phyloP scores from a whole-genome alignment of 2,797 vertebrate species.

The Poliocrania exsul region DNA sequence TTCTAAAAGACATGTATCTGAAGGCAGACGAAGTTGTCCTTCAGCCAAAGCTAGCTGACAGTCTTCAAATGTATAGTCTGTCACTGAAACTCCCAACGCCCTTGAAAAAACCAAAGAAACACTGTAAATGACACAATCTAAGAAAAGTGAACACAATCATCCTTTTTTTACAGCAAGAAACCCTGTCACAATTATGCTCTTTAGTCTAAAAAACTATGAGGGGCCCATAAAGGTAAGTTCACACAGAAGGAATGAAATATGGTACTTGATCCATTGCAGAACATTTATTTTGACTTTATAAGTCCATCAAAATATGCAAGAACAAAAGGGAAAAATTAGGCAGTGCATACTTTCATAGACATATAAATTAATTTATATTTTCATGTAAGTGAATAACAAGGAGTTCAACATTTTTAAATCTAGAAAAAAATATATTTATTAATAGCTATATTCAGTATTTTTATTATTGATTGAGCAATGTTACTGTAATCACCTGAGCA shows the following conservation, averaged over 20 bases:
- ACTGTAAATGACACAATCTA: not conserved
- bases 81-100: conserved; percentile 90
- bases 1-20: conserved; percentile 92
- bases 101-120: conserved; percentile 70
- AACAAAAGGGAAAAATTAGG: not conserved
- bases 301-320: not conserved
- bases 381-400: not conserved
- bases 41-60: conserved; percentile 97
- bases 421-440: not conserved
- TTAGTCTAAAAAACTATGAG: not conserved
- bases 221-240: not conserved
- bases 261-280: not conserved
- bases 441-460: not conserved
- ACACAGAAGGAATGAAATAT: not conserved
- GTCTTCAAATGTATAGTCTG: conserved; percentile 98
- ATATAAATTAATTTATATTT: not conserved
- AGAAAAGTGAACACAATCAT: not conserved
- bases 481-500: not conserved
- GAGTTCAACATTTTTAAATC: not conserved
- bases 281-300: not conserved
- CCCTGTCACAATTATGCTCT: not conserved
- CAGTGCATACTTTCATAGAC: not conserved
- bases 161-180: not conserved
- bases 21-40: conserved; percentile 92
- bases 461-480: not conserved